phyloP scores from a whole-genome alignment of 2,113 vertebrate genomes.

The Erpornis zantholeuca region DNA sequence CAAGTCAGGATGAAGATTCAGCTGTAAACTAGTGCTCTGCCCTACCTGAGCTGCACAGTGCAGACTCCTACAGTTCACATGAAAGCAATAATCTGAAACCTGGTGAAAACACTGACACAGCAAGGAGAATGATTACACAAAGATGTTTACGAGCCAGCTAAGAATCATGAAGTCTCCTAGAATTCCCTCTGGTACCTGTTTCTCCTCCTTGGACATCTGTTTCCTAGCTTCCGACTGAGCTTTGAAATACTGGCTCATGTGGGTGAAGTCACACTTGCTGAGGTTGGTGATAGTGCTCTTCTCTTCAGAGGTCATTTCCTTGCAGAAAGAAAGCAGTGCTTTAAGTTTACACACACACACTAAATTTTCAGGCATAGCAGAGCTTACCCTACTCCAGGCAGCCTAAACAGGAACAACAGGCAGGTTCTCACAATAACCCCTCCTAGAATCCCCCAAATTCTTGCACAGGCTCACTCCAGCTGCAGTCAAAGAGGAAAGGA shows the following conservation, averaged over 20 bases:
- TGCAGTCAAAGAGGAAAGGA: background rate
- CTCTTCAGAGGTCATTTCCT: slow-evolving; percentile 97
- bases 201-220: slow-evolving; percentile 95
- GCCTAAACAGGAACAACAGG: background rate
- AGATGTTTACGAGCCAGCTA: background rate
- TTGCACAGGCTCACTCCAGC: background rate
- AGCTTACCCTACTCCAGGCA: background rate
- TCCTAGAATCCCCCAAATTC: background rate
- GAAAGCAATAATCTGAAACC: background rate
- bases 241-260: slow-evolving; percentile 94
- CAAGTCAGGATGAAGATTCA: background rate
- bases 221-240: slow-evolving; percentile 91
- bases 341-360: background rate
- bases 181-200: slow-evolving; percentile 78
- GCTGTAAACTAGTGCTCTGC: background rate
- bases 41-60: background rate
- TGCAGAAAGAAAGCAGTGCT: slow-evolving; percentile 1
- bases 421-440: background rate
- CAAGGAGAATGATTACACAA: background rate
- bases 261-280: slow-evolving; percentile 92
- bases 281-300: slow-evolving; percentile 86
- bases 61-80: background rate
- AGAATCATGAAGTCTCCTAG: background rate
- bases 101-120: background rate
- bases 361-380: background rate